Base-by-base conservation (phyloP, 2,797 vertebrate genomes). In the Zalophus californianus region DNA sequence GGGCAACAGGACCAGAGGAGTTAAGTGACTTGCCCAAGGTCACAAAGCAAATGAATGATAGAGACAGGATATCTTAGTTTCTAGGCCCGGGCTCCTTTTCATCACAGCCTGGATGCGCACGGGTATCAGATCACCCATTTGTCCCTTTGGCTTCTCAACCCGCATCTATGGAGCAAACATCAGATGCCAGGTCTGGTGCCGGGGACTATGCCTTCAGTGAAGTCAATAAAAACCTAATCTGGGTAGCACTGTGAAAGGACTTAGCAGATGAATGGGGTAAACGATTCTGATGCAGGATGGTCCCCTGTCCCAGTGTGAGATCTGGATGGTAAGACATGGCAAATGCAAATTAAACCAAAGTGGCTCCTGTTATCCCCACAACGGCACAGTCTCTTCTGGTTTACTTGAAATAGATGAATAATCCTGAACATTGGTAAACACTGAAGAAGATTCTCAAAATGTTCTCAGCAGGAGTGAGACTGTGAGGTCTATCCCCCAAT, bases 361-460 rank as follows among this genome's bases (percentile, higher is more conserved):
- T 88, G 23, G 80, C 10, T 48, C n/a, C 32, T 4, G 1, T 68
- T 90, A 70, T 32, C 80, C n/a, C 20, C 27, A 50, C 13, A 78
- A 64, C 21, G 58, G 52, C 64, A 58, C 12, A 75, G 41, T 62
- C 58, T 29, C 21, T 29, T 77, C 27, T 62, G 29, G 15, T 90
- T 87, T 96, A 5, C 66, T 85, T 77, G 32, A 56, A 84, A 88
- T 62, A 84, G 5, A 72, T 79, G 44, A 95, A 79, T 62, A 68
- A 75, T 66, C 23, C 54, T 7, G 60, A 91, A 21, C 52, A 92
- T 23, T 84, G 41, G 4, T 52, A 92, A 73, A 92, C 3, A 80
- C 1, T 78, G 68, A 92, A 62, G 35, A 11, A 54, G 12, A 13
- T 79, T 70, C 64, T 85, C 58, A 85, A 86, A 92, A n/a, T 58